These are phyloP conservation scores for Invenusta paracnida DNA, from an alignment of 2,888 invertebrate genomes.

Conservation along the genomic window DNA sequence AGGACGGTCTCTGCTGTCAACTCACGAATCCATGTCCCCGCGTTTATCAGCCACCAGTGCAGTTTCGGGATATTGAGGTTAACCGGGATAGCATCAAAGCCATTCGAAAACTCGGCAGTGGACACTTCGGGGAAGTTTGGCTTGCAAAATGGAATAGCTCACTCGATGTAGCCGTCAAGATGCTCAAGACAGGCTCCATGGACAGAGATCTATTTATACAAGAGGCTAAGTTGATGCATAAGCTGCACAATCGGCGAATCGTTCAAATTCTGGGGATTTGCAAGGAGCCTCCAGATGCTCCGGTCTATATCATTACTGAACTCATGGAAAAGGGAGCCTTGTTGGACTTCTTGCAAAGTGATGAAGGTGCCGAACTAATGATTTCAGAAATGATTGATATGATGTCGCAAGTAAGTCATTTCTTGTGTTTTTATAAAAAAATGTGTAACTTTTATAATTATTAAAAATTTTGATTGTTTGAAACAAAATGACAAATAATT, in stretches of 20 bases:
- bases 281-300: conserved; percentile 17
- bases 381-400: conserved; percentile 75
- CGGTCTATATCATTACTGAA: conserved; percentile 40
- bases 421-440: background rate
- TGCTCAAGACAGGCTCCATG: conserved; percentile 73
- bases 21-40: conserved; percentile 19
- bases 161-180: conserved; percentile 95
- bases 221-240: conserved; percentile 65
- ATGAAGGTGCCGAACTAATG: conserved; percentile 48
- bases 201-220: conserved; percentile 81
- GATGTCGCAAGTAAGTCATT: conserved; percentile 61
- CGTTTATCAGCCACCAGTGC: conserved; percentile 12
- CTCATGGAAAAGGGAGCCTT: conserved; percentile 32
- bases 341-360: conserved; percentile 18
- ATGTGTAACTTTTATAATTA: too few species aligned
- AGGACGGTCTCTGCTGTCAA: conserved; percentile 83
- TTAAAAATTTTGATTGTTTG: too few species aligned
- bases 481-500: too few species aligned
- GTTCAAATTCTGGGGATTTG: conserved; percentile 34
- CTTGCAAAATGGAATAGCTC: conserved; percentile 79
- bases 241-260: conserved; percentile 22
- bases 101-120: conserved; percentile 12
- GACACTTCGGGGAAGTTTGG: conserved; percentile 34
- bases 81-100: conserved; percentile 31
- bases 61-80: conserved; percentile 36